Conservation (phyloP, 2,797 vertebrate genomes). For the Urophycis tenuis region DNA sequence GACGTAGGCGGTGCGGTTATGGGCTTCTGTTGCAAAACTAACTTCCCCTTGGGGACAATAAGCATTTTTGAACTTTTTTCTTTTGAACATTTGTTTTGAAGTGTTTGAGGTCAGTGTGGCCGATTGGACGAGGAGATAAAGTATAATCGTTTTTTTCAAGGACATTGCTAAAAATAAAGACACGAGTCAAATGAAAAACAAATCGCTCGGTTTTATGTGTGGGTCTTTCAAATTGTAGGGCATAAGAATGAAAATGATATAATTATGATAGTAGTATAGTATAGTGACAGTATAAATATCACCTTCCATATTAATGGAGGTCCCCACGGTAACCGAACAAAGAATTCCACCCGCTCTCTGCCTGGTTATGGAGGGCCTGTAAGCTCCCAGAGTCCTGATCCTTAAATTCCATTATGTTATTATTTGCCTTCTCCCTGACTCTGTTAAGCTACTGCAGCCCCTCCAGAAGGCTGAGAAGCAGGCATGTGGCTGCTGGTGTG, state of each 20-base stretch:
- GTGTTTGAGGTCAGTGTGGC: not conserved
- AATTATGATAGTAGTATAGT: not conserved
- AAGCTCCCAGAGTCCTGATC: slow-evolving; percentile 12
- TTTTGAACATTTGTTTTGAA: not conserved
- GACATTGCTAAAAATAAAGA: not conserved
- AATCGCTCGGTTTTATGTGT: too few species aligned
- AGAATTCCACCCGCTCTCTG: not conserved
- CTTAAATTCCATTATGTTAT: slow-evolving; percentile 34
- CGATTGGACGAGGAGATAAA: not conserved
- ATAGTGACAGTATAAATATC: not conserved
- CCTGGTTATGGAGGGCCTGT: slow-evolving; percentile 8
- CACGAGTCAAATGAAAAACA: too few species aligned
- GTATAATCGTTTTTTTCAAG: not conserved
- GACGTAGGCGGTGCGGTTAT: not conserved
- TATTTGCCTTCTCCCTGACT: slow-evolving; percentile 37
- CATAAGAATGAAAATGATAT: not conserved
- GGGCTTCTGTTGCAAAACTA: not conserved
- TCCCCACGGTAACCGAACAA: not conserved
- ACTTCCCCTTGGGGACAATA: not conserved
- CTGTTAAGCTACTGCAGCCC: slow-evolving; percentile 35
- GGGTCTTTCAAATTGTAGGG: too few species aligned
- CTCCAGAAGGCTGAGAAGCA: slow-evolving; percentile 41
- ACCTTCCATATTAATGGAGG: not conserved
- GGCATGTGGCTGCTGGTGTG: slow-evolving; percentile 29
- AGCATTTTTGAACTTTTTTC: not conserved